Evolutionary conservation across 2,888 invertebrate genomes (phyloP).

Genomic region (Volucella bombylans): DNA sequence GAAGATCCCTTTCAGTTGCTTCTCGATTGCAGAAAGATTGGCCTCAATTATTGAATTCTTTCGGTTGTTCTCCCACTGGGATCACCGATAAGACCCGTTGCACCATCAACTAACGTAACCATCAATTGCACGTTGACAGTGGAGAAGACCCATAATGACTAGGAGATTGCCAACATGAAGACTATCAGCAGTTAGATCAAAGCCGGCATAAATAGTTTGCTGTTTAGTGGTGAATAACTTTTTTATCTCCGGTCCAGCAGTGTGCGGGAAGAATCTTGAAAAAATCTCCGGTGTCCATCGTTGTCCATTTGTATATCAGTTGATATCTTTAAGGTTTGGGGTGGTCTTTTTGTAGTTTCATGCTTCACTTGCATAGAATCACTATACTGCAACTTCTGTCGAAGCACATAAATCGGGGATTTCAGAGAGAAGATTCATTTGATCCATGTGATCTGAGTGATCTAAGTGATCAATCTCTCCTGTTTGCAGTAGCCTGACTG

Average conservation of each 20-base stretch:
- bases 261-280: too few species aligned
- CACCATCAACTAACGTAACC: conserved; percentile 97
- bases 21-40: conserved; percentile 87
- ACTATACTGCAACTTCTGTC: too few species aligned
- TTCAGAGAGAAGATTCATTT: too few species aligned
- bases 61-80: conserved; percentile 95
- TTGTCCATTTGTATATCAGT: too few species aligned
- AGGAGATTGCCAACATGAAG: conserved; percentile 98
- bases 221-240: conserved; percentile 85
- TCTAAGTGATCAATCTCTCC: too few species aligned
- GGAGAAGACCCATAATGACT: conserved; percentile 93
- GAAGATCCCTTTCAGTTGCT: conserved; percentile 90
- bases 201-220: conserved; percentile 96
- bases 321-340: too few species aligned
- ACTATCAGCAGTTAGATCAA: conserved; percentile 98
- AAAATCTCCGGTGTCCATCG: too few species aligned
- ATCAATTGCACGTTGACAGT: conserved; percentile 95
- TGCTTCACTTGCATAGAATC: too few species aligned
- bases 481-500: too few species aligned
- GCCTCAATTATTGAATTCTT: conserved; percentile 86
- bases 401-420: too few species aligned
- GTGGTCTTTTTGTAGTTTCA: too few species aligned
- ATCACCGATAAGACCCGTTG: conserved; percentile 97
- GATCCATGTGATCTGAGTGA: too few species aligned
- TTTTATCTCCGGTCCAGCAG: conserved; percentile 86